Base-by-base conservation (phyloP, 2,888 invertebrate species). In the Stenichneumon culpator region DNA sequence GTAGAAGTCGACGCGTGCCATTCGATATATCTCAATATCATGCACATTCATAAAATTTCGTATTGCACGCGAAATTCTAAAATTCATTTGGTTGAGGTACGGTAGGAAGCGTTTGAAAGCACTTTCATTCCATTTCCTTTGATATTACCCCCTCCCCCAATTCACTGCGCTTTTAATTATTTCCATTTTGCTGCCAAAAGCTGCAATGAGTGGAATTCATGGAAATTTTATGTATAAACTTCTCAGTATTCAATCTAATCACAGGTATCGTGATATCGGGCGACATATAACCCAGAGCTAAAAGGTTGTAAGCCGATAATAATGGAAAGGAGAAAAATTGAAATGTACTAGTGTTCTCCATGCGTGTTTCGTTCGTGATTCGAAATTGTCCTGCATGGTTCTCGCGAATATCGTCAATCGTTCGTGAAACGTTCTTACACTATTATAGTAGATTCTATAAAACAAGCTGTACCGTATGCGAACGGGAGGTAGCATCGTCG, bases 341-440 rank as follows among this genome's bases (percentile, higher is more conserved):
- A 69, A 19, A 69, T 69, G 52, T 69, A 60, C 22, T 32, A 57
- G 25, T 72, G 28, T 14, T 60, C 19, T 32, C 14, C 44, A 9
- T 47, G 16, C 25, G 39, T 28, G 4, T 52, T n/a, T 60, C 25
- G 16, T 60, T 44, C 60, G 60, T 44, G 44, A 73, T 44, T 36
- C 5, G 11, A 25, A 16, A 6, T 5, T 28, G 28, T 63, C n/a
- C 3, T 7, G 28, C 32, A 7, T 14, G 28, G 14, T 19, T 19
- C n/a, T 25, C 28, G 28, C n/a, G 16, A 79, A 79, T 72, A 73
- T 72, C 65, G 67, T 57, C 36, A 25, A 81, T 74, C 47, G 60
- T 50, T 25, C 16, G 16, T 36, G 6, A 11, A 69, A 50, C 50
- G 69, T 69, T 69, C 6, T 68, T 44, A 57, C 32, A 22, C 50